Base-by-base conservation (phyloP, 2,888 invertebrate species). In the Chymomyza amoena region DNA sequence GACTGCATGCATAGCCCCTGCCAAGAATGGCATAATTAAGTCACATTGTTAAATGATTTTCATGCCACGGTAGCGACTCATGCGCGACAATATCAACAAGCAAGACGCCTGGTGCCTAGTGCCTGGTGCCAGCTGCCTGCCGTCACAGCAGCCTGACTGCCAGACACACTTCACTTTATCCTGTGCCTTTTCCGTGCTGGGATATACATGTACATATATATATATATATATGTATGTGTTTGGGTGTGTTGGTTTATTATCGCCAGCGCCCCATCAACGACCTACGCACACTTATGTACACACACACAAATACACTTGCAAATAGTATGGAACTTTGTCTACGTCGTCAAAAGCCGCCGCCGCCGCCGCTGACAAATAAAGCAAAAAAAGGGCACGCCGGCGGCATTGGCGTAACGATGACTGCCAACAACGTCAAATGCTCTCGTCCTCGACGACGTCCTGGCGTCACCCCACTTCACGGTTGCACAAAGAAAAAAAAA, bases 351-450 rank as follows among this genome's bases (percentile, higher is more conserved):
- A 13, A 16, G 77, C 76, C 75, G 74, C 66, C 80, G 70, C 52
- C 68, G 32, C 32, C 32, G 32, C 9, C 70, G 72, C 79, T 76
- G 74, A 83, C 81, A 84, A 83, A 83, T 85, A 83, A 85, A 83
- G 83, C 20, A 54, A 54, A 84, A 84, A 45, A 45, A 45, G 39
- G 39, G 83, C 87, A 81, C 79, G 86, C 86, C 81, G 79, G 81
- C 86, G 88, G 86, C 87, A 80, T 80, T 86, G 78, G 80, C 87
- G 80, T 87, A 86, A 86, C 86, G 87, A 87, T 85, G 86, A 83
- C 83, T 81, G 52, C 36, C 64, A 16, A 25, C 50, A 50, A 52
- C 52, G 52, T 45, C 32, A 50, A 61, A 61, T 25, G 85, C 79
- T 72, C 54, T 15, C 28, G 36, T 36, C 66, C 18, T 32, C 66